phyloP scores from a whole-genome alignment of 2,113 vertebrate genomes.

The Turdus rufiventris region DNA sequence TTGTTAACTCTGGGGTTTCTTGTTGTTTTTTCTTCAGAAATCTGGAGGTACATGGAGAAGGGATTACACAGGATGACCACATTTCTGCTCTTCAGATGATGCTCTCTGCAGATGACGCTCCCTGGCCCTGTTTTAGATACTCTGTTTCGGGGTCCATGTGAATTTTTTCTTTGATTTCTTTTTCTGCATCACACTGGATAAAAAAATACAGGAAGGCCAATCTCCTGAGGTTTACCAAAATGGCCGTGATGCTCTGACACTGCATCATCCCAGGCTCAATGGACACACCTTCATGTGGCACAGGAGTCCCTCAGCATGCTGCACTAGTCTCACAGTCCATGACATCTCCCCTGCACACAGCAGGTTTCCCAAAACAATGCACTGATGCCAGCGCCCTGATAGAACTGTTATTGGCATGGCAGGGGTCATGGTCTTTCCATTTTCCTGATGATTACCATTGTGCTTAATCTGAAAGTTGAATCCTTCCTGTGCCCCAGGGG shows the following conservation, averaged over 20 bases:
- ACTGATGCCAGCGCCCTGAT: not conserved
- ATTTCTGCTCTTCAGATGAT: not conserved
- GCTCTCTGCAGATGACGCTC: not conserved
- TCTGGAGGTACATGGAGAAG: not conserved
- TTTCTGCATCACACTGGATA: not conserved
- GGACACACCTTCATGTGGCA: not conserved
- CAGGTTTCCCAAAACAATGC: not conserved
- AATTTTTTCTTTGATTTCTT: not conserved
- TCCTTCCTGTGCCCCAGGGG: not conserved
- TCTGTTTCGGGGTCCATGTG: not conserved
- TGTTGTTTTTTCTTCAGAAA: not conserved
- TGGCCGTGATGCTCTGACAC: not conserved
- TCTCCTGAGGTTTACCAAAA: not conserved
- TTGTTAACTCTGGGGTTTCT: not conserved
- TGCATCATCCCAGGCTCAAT: not conserved
- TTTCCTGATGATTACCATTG: not conserved
- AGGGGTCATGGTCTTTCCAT: not conserved
- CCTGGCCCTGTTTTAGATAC: not conserved
- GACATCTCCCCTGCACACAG: not conserved
- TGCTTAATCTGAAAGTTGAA: not conserved
- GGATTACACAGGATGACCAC: not conserved
- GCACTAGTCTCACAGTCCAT: fast-evolving
- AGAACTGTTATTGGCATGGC: not conserved
- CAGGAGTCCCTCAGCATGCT: not conserved
- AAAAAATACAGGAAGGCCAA: not conserved